Evolutionary conservation across 2,113 vertebrate genomes (phyloP), one percentile per base, ranked within the genome.

Genomic region (Vireo altiloquus): DNA sequence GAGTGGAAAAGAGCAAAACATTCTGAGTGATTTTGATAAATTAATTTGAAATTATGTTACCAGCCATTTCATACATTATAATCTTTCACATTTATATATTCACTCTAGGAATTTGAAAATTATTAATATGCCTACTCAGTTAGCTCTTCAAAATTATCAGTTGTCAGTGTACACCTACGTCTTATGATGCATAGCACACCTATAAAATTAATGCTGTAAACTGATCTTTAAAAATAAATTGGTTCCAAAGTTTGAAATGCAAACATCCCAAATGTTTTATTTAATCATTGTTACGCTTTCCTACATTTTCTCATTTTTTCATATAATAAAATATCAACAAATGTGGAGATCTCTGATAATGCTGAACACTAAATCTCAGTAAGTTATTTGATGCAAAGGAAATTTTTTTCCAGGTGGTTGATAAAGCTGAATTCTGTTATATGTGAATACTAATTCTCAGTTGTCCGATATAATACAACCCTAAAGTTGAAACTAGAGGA

Each of bases 171-270:
- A 88, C 85, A 83, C 66, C 78, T 61, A 86, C 75, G 2, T 80
- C 47, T 90, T 63, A 60, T 64, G 68, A 83, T 94, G 60, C 31
- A 60, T 52, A 30, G 27, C 60, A 19, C 10, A 16, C 40, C 21
- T 95, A 13, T 75, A 75, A 93, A 92, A 64, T 61, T 63, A 81
- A 64, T 82, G 37, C 42, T 88, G 82, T 77, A 93, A 90, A 90
- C 47, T 57, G 47, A 74, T 90, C 70, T 87, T 87, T 39, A 59
- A 60, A 77, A 68, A 37, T 13, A 52, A 77, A 60, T 37, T 63
- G 19, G 16, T 91, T 94, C 42, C 39, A 80, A 21, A 33, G 11
- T 40, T 88, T 80, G 47, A 88, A 77, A 88, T 63, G 27, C 7
- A 88, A 77, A 44, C 18, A 66, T 82, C 33, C 7, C 31, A 37